These are phyloP conservation scores for Fundulus diaphanus DNA, from an alignment of 2,797 vertebrate species.

Conservation along the genomic window DNA sequence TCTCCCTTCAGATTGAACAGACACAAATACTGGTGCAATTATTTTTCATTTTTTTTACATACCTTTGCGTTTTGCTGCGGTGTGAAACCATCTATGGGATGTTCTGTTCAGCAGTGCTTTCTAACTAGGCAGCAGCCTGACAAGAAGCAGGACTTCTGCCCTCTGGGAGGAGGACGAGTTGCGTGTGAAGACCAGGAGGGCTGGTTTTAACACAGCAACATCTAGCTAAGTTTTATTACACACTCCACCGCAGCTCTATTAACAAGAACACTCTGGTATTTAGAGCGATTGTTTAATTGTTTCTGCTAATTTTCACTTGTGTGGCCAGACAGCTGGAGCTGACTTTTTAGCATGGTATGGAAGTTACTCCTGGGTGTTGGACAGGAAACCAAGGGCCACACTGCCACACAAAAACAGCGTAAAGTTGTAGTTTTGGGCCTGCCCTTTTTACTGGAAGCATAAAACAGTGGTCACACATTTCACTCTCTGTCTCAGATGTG, in stretches of 20 bases:
- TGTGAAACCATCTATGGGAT: slow-evolving; percentile 1
- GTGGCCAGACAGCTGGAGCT: slow-evolving; percentile 39
- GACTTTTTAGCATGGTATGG: slow-evolving; percentile 36
- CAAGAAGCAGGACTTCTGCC: slow-evolving; percentile 48
- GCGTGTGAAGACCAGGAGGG: slow-evolving; percentile 61
- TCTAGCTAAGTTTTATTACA: slow-evolving; percentile 35
- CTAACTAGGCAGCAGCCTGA: slow-evolving; percentile 52
- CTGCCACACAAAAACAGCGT: not conserved
- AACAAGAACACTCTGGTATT: slow-evolving; percentile 38
- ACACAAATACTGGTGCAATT: not conserved
- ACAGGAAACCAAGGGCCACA: slow-evolving; percentile 9
- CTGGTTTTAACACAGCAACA: not conserved
- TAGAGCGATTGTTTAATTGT: slow-evolving; percentile 35
- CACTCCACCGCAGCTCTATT: slow-evolving; percentile 44
- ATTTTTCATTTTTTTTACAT: not conserved
- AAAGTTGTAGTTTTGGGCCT: too few relatives aligned
- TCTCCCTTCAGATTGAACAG: not conserved
- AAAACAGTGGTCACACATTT: not conserved
- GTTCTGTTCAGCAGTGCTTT: slow-evolving; percentile 23
- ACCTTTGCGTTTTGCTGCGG: not conserved
- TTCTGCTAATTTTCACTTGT: slow-evolving; percentile 44
- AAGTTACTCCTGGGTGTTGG: slow-evolving; percentile 39
- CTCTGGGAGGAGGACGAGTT: slow-evolving; percentile 44
- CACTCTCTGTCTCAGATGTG: not conserved
- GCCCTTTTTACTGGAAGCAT: not conserved